Base-by-base conservation (phyloP, 2,113 vertebrate species). In the Erpornis zantholeuca region DNA sequence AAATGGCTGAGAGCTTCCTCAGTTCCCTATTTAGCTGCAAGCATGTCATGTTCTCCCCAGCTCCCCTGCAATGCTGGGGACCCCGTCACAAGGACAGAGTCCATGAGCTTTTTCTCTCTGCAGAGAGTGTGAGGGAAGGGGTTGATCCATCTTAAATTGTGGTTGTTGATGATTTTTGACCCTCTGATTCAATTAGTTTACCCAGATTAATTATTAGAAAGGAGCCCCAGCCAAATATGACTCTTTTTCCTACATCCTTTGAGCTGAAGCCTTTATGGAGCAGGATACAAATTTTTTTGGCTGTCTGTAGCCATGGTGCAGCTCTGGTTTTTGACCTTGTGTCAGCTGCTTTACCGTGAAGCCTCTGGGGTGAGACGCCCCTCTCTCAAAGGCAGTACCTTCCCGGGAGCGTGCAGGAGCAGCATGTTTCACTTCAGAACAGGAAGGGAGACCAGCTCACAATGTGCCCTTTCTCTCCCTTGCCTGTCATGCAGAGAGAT, bases 251-350 rank as follows among this genome's bases (percentile, higher is more conserved):
- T 1, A 2, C 9, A 2, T 7, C 5, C 16, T 1, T 83, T 53
- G 47, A 81, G 53, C 53, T 85, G 53, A 77, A 94, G 21, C 29
- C 31, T 56, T 68, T 42, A 28, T 1, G 0, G 36, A 76, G 44
- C 47, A 78, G 71, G 24, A 56, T 44, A n/a, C 28, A 70, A 66
- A 31, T 47, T 77, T 44, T 42, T 89, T 80, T 63, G 18, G 35
- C 70, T 0, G 0, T 59, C 33, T 4, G 54, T 47, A 66, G 24
- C 42, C 14, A 12, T 12, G 36, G 7, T 59, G 38, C 36, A 69
- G 33, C 54, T 89, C 57, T 61, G 42, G 11, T 65, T 86, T 78
- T 71, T 66, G 45, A 68, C 28, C 13, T 44, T 28, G 9, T 68
- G 47, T 56, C 63, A 68, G 19, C 53, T 68, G 7, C 63, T 66